These are phyloP conservation scores for Megaceryle alcyon DNA, from an alignment of 2,797 vertebrate genomes.

Conservation along the genomic window DNA sequence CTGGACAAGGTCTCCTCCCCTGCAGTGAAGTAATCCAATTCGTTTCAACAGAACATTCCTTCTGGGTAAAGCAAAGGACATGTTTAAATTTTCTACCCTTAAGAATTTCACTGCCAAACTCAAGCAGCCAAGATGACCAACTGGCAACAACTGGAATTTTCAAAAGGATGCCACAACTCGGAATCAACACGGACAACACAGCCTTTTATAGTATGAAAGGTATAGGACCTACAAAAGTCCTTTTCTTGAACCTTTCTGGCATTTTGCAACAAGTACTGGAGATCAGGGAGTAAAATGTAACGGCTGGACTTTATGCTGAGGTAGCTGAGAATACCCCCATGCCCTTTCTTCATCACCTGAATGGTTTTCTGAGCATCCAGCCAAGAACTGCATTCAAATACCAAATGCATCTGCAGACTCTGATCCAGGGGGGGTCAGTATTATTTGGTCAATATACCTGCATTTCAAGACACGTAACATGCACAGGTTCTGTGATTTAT, in stretches of 20 bases:
- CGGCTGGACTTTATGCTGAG: neutral
- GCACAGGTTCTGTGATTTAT: neutral
- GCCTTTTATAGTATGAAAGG: neutral
- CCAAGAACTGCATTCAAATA: neutral
- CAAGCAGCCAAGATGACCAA: neutral
- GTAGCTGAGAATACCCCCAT: neutral
- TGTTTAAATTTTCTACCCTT: neutral
- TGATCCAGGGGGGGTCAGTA: neutral
- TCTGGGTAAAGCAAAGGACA: neutral
- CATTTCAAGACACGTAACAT: neutral
- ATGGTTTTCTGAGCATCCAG: neutral
- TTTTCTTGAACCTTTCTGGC: neutral
- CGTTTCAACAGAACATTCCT: neutral
- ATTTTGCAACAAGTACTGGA: neutral
- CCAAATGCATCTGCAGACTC: neutral
- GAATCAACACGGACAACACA: fast-evolving
- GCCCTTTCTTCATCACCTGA: neutral
- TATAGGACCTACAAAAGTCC: too few species aligned
- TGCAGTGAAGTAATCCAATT: neutral
- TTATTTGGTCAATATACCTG: neutral
- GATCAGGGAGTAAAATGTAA: neutral
- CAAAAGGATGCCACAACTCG: neutral
- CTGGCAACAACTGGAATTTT: fast-evolving
- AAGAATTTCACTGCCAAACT: neutral
- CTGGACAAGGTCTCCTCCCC: neutral